These are phyloP conservation scores for Fratercula arctica DNA, from an alignment of 2,797 vertebrate genomes.

Conservation along the genomic window DNA sequence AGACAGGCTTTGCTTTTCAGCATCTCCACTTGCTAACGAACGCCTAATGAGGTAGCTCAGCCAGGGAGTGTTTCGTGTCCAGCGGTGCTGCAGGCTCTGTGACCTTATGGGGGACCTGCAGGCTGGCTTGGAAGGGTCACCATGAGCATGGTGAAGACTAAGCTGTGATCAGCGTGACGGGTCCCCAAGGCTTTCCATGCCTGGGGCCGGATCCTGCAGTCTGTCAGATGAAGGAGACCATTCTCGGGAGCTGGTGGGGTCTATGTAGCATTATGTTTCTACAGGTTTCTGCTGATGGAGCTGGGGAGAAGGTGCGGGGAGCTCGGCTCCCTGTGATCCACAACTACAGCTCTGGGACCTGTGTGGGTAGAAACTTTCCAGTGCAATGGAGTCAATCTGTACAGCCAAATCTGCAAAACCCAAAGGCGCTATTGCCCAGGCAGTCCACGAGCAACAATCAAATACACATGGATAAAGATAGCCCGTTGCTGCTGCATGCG, in stretches of 20 bases:
- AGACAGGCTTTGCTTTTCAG: background rate
- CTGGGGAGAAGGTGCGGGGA: background rate
- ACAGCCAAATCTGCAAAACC: background rate
- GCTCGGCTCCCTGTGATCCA: background rate
- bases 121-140: background rate
- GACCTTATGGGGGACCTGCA: background rate
- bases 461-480: background rate
- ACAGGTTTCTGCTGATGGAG: background rate
- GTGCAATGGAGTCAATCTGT: too few relatives aligned
- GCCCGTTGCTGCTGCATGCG: background rate
- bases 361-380: background rate
- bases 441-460: background rate
- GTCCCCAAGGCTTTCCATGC: background rate
- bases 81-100: background rate
- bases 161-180: background rate
- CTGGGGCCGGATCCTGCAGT: background rate
- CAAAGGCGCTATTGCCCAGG: background rate
- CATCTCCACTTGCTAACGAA: background rate
- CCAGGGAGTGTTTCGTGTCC: background rate
- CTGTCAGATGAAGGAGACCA: background rate
- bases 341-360: background rate
- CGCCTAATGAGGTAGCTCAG: background rate
- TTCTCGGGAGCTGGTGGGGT: background rate
- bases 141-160: background rate
- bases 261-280: background rate